Evolutionary conservation across 2,888 invertebrate species (phyloP).

Genomic region (Diplolepis rosae): DNA sequence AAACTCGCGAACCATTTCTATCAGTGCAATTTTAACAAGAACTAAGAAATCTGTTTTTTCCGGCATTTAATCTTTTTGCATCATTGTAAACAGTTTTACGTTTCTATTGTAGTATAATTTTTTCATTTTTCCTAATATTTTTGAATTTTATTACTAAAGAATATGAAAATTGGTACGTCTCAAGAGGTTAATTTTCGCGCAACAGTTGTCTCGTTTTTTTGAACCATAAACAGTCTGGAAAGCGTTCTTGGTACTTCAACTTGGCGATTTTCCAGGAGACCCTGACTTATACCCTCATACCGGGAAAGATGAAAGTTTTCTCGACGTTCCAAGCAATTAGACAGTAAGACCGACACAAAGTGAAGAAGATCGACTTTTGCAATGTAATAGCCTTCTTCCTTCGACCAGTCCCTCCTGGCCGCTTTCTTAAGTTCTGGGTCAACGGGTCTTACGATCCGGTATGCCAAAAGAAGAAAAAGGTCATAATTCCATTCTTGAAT

Average conservation of each 20-base stretch:
- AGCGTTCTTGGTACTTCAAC: neutral
- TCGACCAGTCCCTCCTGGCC: conserved; percentile 45
- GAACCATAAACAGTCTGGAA: conserved; percentile 1
- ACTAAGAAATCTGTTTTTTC: no score
- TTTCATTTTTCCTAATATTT: neutral
- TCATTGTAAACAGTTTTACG: no score
- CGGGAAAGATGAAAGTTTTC: conserved; percentile 59
- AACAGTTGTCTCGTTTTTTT: neutral
- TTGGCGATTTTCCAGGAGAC: conserved; percentile 10
- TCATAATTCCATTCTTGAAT: conserved; percentile 26
- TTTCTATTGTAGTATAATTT: neutral
- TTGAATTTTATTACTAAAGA: neutral
- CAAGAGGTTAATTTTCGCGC: neutral
- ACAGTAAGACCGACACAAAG: conserved; percentile 54
- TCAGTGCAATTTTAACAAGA: no score
- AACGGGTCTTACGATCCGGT: conserved; percentile 56
- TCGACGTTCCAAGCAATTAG: conserved; percentile 65
- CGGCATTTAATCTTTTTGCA: no score
- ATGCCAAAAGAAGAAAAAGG: conserved; percentile 37
- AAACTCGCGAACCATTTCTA: no score
- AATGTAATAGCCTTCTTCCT: conserved; percentile 43
- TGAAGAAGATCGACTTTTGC: conserved; percentile 48
- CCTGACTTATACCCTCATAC: conserved; percentile 1
- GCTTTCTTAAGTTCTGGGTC: conserved; percentile 71
- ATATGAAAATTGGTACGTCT: neutral